Base-by-base conservation (phyloP, 2,888 invertebrate genomes). In the Leptinotarsa juncta region DNA sequence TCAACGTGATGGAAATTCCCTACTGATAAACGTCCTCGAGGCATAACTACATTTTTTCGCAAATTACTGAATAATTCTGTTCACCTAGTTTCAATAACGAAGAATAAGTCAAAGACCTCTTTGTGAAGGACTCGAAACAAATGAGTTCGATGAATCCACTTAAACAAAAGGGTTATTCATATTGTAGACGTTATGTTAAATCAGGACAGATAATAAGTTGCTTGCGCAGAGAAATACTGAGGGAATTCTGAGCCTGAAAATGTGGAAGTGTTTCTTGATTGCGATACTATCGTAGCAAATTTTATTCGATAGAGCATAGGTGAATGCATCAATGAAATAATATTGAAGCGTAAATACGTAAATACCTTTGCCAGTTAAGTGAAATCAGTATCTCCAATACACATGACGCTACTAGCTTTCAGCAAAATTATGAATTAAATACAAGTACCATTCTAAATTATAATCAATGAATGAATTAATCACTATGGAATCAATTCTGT, bases 141-240 rank as follows among this genome's bases (percentile, higher is more conserved):
- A 62, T 62, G 62, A 62, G 62, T 62, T 62, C 62, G 62, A 62
- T 62, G 62, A 62, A 62, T 62, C 62, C n/a, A 4, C 62, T n/a
- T 16, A 62, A 62, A 62, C 62, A 62, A 62, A 62, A 62, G 62
- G 42, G 62, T 32, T 62, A 62, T 62, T 62, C 32, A 32, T 26
- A 42, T 62, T 62, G 32, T n/a, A 32, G n/a, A 16, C 42, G 32
- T 62, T 32, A 18, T 62, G 62, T 42, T 18, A 62, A 62, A 32
- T 62, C 62, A 32, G 62, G 62, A 62, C 7, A 32, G 62, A 62
- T 62, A 62, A 62, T 62, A 32, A 62, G 26, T 42, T 62, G 62
- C 62, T 32, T 62, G 62, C 62, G 42, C 42, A 42, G 62, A 42
- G 62, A 62, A 32, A 62, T 32, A n/a, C n/a, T 62, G 62, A 26